Evolutionary conservation across 2,113 vertebrate species (phyloP).

Genomic region (Laticauda colubrina): DNA sequence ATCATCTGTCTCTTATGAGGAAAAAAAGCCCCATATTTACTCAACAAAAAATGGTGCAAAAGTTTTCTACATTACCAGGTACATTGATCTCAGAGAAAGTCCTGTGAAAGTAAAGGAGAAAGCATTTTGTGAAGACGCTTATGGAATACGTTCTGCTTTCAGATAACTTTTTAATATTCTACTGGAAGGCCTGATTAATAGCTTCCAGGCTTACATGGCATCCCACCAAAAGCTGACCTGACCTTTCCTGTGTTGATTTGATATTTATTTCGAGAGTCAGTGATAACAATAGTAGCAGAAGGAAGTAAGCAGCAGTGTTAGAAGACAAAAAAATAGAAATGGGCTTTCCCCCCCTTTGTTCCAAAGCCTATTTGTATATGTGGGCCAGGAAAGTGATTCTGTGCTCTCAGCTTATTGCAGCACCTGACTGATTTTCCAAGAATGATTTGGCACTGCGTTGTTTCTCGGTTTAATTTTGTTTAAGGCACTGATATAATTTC

Average conservation of each 20-base stretch:
- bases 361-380: slow-evolving; percentile 50
- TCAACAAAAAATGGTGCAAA: not conserved
- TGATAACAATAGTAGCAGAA: slow-evolving; percentile 13
- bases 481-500: slow-evolving; percentile 65
- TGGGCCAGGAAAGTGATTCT: slow-evolving; percentile 33
- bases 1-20: not conserved
- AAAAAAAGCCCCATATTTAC: not conserved
- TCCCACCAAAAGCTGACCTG: slow-evolving; percentile 24
- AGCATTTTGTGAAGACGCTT: not conserved
- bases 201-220: slow-evolving; percentile 30
- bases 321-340: not conserved
- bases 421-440: slow-evolving; percentile 37
- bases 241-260: slow-evolving; percentile 2
- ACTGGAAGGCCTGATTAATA: slow-evolving; percentile 19
- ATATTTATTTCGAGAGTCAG: slow-evolving; percentile 41
- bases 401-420: not conserved
- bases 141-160: not conserved
- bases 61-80: not conserved
- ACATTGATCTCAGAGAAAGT: not conserved
- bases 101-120: not conserved
- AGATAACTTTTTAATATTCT: slow-evolving; percentile 25
- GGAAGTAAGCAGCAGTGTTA: slow-evolving; percentile 9
- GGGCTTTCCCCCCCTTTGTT: not conserved
- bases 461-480: slow-evolving; percentile 52
- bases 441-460: slow-evolving; percentile 43